phyloP scores from a whole-genome alignment of 2,113 vertebrate species.

The Misgurnus anguillicaudatus region DNA sequence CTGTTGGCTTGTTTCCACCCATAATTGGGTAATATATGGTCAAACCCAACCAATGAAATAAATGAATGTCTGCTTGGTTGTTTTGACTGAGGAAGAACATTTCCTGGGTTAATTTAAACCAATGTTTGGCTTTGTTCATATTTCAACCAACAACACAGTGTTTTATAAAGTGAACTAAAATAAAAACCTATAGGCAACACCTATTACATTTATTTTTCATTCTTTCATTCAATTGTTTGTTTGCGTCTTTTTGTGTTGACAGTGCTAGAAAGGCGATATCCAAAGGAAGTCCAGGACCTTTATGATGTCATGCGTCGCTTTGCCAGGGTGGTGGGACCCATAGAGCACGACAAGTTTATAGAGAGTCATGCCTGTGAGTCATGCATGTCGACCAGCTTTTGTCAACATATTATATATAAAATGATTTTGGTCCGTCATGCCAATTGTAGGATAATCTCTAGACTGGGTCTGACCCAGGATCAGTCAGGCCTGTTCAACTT shows the following conservation, averaged over 20 bases:
- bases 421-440: not conserved
- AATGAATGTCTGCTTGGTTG: no score
- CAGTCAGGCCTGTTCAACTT: not conserved
- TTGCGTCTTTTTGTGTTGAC: conserved; percentile 31
- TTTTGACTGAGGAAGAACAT: no score
- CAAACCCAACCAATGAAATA: no score
- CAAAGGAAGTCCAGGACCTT: conserved; percentile 94
- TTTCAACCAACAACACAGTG: no score
- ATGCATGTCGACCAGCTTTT: not conserved
- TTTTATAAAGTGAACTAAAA: no score
- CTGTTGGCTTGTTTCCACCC: no score
- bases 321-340: conserved; percentile 87
- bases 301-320: conserved; percentile 93
- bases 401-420: not conserved
- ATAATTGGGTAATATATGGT: no score
- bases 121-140: no score
- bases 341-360: conserved; percentile 96
- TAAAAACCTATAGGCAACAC: not conserved
- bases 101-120: no score
- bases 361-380: conserved; percentile 93
- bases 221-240: not conserved
- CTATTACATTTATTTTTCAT: not conserved
- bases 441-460: not conserved
- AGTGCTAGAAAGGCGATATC: conserved; percentile 95
- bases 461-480: not conserved